These are phyloP conservation scores for Oreochromis tanganicae DNA, from an alignment of 2,113 vertebrate species.

Conservation along the genomic window DNA sequence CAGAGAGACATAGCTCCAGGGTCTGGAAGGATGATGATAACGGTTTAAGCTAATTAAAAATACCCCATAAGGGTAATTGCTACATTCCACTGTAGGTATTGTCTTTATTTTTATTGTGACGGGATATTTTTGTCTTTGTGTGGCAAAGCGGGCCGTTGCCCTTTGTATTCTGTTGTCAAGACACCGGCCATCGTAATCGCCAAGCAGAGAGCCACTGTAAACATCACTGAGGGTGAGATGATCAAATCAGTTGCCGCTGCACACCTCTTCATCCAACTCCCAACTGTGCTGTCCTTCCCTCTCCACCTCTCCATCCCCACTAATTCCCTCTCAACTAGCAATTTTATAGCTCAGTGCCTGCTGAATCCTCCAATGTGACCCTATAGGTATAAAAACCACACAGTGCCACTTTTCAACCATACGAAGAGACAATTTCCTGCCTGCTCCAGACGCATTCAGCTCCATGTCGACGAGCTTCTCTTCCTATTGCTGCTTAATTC, in stretches of 20 bases:
- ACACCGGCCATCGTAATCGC: background rate
- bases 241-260: constrained; percentile 4
- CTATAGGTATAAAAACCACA: constrained; percentile 3
- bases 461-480: background rate
- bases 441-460: background rate
- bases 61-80: background rate
- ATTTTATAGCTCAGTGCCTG: constrained; percentile 52
- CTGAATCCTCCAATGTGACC: constrained; percentile 43
- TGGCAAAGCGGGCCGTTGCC: background rate
- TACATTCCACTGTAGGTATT: background rate
- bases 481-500: background rate
- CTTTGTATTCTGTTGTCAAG: background rate
- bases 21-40: background rate
- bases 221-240: background rate
- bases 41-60: background rate
- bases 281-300: background rate
- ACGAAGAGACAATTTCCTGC: constrained; percentile 40
- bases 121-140: background rate
- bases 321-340: constrained; percentile 47
- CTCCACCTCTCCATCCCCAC: constrained; percentile 2
- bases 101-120: background rate
- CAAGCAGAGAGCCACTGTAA: background rate
- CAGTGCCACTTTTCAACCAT: background rate
- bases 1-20: background rate
- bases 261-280: background rate